Evolutionary conservation across 2,888 invertebrate genomes (phyloP).

Genomic region (Dasysyrphus tricinctus): DNA sequence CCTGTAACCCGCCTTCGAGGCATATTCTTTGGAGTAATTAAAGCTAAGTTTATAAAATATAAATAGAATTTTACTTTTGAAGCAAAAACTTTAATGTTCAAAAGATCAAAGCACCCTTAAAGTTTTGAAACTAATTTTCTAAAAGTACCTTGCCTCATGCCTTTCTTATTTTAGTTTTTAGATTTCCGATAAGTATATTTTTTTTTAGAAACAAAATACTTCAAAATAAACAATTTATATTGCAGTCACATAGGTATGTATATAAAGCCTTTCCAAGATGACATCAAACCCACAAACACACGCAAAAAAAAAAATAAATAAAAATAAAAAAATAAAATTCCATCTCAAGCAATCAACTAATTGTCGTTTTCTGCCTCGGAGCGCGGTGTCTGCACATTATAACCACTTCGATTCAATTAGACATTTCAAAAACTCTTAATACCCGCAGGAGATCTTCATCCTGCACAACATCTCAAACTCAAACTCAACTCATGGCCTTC

Average conservation of each 20-base stretch:
- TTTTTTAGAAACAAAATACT: background rate
- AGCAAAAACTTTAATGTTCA: too few species aligned
- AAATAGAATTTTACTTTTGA: too few species aligned
- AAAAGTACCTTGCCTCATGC: too few species aligned
- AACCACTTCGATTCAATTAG: slow-evolving; percentile 73
- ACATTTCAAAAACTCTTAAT: slow-evolving; percentile 64
- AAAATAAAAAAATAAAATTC: background rate
- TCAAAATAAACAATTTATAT: background rate
- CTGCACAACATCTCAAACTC: too few species aligned
- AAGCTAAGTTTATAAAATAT: too few species aligned
- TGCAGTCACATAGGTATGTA: background rate
- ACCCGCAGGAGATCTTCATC: slow-evolving; percentile 45
- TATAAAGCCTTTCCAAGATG: background rate
- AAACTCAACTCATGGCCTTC: slow-evolving; percentile 19
- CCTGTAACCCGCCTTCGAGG: too few species aligned
- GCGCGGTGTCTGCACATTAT: slow-evolving; percentile 67
- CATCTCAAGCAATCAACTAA: slow-evolving; percentile 67
- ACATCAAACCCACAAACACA: background rate
- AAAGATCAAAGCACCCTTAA: too few species aligned
- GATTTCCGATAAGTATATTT: background rate
- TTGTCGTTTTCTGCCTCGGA: slow-evolving; percentile 54
- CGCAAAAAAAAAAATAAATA: background rate
- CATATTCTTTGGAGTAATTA: too few species aligned
- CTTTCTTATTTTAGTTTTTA: background rate
- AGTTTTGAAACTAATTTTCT: too few species aligned